phyloP scores from a whole-genome alignment of 2,888 invertebrate species.

The Copidosoma aretas region DNA sequence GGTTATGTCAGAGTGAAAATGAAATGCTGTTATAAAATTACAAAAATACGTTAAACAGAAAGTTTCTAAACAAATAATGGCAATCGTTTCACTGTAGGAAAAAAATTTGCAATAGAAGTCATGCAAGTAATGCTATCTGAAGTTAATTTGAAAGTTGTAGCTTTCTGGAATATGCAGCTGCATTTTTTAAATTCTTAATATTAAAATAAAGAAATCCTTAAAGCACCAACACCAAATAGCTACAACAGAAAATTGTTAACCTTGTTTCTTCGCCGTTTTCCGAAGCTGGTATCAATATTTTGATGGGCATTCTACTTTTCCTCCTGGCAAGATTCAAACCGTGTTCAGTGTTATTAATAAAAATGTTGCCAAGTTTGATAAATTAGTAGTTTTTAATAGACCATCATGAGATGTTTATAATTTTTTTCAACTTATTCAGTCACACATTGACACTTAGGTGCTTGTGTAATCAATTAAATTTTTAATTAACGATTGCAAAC shows the following conservation, averaged over 20 bases:
- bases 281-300: constrained; percentile 59
- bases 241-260: constrained; percentile 54
- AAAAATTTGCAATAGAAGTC: not conserved
- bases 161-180: constrained; percentile 7
- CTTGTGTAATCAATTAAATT: not conserved
- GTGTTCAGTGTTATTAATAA: constrained; percentile 26
- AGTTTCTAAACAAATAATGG: not conserved
- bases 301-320: constrained; percentile 61
- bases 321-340: constrained; percentile 58
- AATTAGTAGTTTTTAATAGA: not conserved
- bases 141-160: constrained; percentile 18
- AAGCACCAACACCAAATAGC: constrained; percentile 49
- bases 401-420: not conserved
- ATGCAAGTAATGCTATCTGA: constrained; percentile 17
- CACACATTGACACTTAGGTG: not conserved
- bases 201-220: constrained; percentile 30
- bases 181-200: not conserved
- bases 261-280: constrained; percentile 58
- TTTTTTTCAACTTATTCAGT: constrained; percentile 5
- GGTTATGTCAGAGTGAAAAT: not conserved
- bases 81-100: not conserved
- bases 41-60: not conserved
- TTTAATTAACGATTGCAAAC: constrained; percentile 3
- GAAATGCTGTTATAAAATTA: not conserved
- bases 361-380: constrained; percentile 3